phyloP scores from a whole-genome alignment of 2,888 invertebrate species.

The Congeria kusceri region DNA sequence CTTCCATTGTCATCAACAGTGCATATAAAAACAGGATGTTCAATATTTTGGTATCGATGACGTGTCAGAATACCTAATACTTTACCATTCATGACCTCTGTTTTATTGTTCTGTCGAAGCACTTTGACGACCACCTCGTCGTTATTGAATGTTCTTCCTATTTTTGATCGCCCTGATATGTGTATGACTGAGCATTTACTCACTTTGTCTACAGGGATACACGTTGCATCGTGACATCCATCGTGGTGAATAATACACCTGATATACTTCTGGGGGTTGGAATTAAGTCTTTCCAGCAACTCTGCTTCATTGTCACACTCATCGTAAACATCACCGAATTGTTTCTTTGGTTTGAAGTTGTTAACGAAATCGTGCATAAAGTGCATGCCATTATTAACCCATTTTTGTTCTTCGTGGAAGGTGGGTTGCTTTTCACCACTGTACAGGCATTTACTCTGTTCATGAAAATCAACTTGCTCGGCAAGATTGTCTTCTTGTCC shows the following conservation, averaged over 20 bases:
- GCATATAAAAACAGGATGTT: constrained; percentile 65
- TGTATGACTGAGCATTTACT: constrained; percentile 40
- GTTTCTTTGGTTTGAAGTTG: too few relatives aligned
- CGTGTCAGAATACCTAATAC: constrained; percentile 63
- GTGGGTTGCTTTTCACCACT: too few relatives aligned
- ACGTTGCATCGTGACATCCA: constrained; percentile 55
- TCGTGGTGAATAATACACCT: constrained; percentile 57
- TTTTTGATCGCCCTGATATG: constrained; percentile 63
- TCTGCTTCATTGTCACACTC: too few relatives aligned
- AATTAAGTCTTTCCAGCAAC: too few relatives aligned
- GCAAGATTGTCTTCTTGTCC: too few relatives aligned
- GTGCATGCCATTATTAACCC: too few relatives aligned
- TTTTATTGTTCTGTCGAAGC: constrained; percentile 26
- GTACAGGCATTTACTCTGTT: too few relatives aligned
- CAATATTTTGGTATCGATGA: constrained; percentile 35
- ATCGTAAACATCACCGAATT: too few relatives aligned
- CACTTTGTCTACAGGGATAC: constrained; percentile 43
- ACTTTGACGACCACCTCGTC: constrained; percentile 68
- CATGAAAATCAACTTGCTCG: too few relatives aligned
- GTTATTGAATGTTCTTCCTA: constrained; percentile 63
- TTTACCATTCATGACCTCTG: constrained; percentile 48
- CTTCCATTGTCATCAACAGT: constrained; percentile 62
- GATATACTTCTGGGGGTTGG: constrained; percentile 29
- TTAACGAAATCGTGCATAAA: too few relatives aligned
- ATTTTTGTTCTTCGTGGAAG: too few relatives aligned